Percentiles rank a stretch among this genome's conserved stretches.
Conservation (phyloP, 2,113 vertebrate species). For the Neodon shergylaensis region DNA sequence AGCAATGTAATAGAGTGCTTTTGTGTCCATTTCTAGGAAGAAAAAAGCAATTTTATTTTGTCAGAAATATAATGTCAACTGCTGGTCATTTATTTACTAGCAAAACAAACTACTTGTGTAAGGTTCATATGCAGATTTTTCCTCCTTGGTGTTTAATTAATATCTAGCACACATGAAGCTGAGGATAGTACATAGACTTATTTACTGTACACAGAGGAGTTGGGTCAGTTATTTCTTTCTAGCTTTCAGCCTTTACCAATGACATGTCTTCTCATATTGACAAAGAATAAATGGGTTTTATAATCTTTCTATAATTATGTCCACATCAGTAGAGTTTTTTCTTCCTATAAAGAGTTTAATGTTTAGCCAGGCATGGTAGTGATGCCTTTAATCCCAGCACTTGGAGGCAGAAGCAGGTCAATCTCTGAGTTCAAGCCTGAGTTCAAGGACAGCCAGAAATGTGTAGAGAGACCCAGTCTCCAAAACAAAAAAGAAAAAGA, state of each 20-base stretch:
- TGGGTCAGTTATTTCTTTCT: constrained; percentile 34
- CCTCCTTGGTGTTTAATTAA: constrained; percentile 67
- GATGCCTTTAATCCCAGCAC: neutral
- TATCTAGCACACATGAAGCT: constrained; percentile 53
- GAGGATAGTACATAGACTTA: constrained; percentile 26
- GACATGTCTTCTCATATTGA: neutral
- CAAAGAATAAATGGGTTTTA: constrained; percentile 2
- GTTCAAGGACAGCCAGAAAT: neutral
- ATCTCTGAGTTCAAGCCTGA: neutral
- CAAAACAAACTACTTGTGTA: constrained; percentile 58
- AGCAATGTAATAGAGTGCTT: constrained; percentile 42
- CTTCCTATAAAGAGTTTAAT: neutral
- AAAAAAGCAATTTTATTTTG: constrained; percentile 63
- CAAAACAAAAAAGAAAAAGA: neutral
- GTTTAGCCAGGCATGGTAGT: neutral
- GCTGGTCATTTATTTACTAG: constrained; percentile 60
- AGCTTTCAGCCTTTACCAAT: constrained; percentile 40
- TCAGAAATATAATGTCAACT: constrained; percentile 59
- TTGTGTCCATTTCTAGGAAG: constrained; percentile 63
- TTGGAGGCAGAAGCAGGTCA: neutral
- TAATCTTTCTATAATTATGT: constrained; percentile 14
- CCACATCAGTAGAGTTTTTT: constrained; percentile 17
- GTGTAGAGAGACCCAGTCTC: neutral
- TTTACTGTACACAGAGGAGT: constrained; percentile 29
- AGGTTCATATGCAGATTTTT: constrained; percentile 61